Evolutionary conservation across 2,113 vertebrate species (phyloP).

Genomic region (Dipodomys stephensi): DNA sequence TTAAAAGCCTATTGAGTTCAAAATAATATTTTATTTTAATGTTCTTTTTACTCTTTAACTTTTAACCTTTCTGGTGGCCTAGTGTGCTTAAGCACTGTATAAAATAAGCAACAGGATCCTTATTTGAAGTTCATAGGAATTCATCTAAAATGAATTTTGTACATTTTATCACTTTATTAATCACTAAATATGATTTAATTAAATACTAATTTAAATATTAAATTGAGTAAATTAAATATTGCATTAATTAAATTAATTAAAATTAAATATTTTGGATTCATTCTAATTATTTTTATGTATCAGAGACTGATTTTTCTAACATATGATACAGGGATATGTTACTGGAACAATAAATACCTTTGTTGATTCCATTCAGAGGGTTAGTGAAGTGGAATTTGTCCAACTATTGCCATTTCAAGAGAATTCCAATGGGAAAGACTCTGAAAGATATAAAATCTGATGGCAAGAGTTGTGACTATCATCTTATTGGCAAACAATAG

Average conservation of each 20-base stretch:
- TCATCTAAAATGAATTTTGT: constrained; percentile 52
- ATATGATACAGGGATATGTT: background rate
- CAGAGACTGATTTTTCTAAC: background rate
- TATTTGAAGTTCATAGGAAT: constrained; percentile 58
- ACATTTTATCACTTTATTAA: constrained; percentile 19
- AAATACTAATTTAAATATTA: no score
- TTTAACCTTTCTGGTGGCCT: constrained; percentile 63
- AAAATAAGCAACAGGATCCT: constrained; percentile 49
- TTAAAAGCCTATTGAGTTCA: constrained; percentile 65
- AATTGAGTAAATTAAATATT: no score
- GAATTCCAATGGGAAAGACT: background rate
- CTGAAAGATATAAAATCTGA: background rate
- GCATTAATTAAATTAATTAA: no score
- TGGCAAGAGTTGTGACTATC: background rate
- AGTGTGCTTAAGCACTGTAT: constrained; percentile 33
- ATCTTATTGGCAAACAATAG: background rate
- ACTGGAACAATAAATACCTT: background rate
- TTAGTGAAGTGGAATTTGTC: constrained; percentile 22
- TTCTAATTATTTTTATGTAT: constrained; percentile 44
- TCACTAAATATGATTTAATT: background rate
- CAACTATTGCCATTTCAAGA: background rate
- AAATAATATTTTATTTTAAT: constrained; percentile 65
- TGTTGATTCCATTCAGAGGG: background rate
- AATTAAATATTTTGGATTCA: background rate
- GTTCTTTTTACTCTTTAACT: constrained; percentile 55